A percentile compares a stretch with the other conserved stretches of the same genome.
phyloP scores from a whole-genome alignment of 2,113 vertebrate genomes.

The Eudorcas thomsonii region DNA sequence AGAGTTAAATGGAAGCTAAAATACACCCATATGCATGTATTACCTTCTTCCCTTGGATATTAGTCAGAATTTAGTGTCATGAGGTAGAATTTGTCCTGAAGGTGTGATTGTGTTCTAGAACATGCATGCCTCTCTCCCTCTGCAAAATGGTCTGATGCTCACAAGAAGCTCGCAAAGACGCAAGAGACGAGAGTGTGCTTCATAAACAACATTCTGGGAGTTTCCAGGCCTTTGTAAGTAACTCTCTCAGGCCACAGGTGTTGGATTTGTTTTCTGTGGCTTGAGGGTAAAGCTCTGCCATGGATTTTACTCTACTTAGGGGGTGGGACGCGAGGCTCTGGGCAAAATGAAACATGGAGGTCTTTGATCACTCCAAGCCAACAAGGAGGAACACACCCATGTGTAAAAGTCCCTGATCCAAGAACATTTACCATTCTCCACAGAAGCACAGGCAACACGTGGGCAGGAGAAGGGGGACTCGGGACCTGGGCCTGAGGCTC shows the following conservation, averaged over 20 bases:
- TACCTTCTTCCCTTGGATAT: background rate
- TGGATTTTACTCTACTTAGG: constrained; percentile 60
- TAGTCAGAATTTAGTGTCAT: background rate
- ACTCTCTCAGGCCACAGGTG: constrained; percentile 61
- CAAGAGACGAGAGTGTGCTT: background rate
- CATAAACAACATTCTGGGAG: constrained; percentile 46
- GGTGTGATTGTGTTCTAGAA: background rate
- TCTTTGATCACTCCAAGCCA: constrained; percentile 76
- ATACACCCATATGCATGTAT: background rate
- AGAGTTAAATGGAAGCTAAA: constrained; percentile 27
- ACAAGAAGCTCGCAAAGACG: background rate
- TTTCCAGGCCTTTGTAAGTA: constrained; percentile 53
- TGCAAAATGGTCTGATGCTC: background rate
- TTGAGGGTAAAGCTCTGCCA: constrained; percentile 68
- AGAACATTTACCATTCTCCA: constrained; percentile 72
- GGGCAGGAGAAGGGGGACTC: constrained; percentile 61
- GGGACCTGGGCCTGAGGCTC: constrained; percentile 62
- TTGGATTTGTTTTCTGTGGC: constrained; percentile 65
- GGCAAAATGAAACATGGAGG: constrained; percentile 73
- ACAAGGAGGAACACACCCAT: constrained; percentile 63
- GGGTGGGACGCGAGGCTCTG: constrained; percentile 55
- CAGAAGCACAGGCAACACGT: constrained; percentile 61
- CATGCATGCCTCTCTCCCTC: background rate
- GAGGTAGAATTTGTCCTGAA: background rate
- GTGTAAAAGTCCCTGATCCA: constrained; percentile 79